Percentiles rank a stretch among this genome's conserved stretches.
Evolutionary conservation across 2,797 vertebrate genomes (phyloP).

Genomic region (Myiotriccus ornatus): DNA sequence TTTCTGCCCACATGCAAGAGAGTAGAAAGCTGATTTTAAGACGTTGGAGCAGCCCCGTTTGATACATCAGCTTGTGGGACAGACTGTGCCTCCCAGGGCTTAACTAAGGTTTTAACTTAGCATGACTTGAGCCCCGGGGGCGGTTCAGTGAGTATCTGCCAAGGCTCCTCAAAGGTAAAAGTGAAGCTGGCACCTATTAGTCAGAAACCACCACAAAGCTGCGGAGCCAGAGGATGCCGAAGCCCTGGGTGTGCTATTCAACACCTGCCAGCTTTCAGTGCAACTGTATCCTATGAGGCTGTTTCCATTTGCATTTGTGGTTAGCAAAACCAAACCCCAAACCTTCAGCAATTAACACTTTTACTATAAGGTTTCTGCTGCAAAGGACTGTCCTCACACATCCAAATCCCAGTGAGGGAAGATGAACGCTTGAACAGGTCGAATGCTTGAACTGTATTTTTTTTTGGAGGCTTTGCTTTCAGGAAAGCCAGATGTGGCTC

Average conservation of each 20-base stretch:
- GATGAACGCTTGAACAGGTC: background rate
- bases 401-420: background rate
- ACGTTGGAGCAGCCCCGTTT: background rate
- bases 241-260: slow-evolving; percentile 24
- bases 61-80: background rate
- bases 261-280: slow-evolving; percentile 51
- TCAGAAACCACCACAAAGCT: slow-evolving; percentile 66
- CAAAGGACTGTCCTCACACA: background rate
- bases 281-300: slow-evolving; percentile 28
- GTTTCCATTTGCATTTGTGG: slow-evolving; percentile 56
- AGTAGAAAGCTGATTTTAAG: slow-evolving; percentile 18
- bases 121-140: background rate
- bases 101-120: background rate
- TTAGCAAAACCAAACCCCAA: slow-evolving; percentile 43
- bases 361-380: background rate
- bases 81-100: background rate
- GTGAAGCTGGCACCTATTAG: slow-evolving; percentile 25
- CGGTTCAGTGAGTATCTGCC: background rate
- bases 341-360: slow-evolving; percentile 3
- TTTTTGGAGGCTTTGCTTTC: background rate
- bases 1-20: slow-evolving; percentile 6
- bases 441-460: background rate
- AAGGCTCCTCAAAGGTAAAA: slow-evolving; percentile 48
- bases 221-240: background rate
- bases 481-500: background rate